Base-by-base conservation (phyloP, 1,140 invertebrate species). In the Macrotrachela quadricornifera region DNA sequence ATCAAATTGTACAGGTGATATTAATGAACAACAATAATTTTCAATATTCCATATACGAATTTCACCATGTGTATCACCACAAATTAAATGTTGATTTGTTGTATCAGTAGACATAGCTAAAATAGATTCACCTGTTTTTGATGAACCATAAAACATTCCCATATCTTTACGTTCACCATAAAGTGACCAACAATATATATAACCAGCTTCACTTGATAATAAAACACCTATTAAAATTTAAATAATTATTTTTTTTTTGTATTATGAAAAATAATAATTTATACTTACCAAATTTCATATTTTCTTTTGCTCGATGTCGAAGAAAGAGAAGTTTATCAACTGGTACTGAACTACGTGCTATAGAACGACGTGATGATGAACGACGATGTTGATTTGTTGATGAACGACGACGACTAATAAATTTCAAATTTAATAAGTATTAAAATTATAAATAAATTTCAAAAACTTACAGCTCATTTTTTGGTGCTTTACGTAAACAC, bases 291-390 rank as follows among this genome's bases (percentile, higher is more conserved):
- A 60, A 60, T 42, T 68, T 65, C 16, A 60, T 57, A 43, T 57
- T 57, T 45, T 62, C 56, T 18, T 58, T 46, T 30, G 58, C 56
- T 15, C 66, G 54, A 0, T 43, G 55, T 18, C 58, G 56, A 47
- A 69, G 56, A 49, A 70, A 70, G 48, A 68, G 42, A 17, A 70
- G 57, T 53, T 66, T 69, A 54, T 70, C 67, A 40, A 70, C 65
- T 17, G 68, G 65, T 39, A 59, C 59, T 21, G 59, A 57, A 52
- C 62, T 57, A 36, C n/a, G n/a, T 64, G 66, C 59, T 36, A 58
- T 21, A 4, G 13, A 48, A 48, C 36, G 17, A 48, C 36, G 17
- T 30, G 21, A 30, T 30, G 21, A 30, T 30, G 21, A 30, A 4
- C 21, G 21, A 30, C 21, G 21, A 30, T 30, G 8, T 2, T 30